Base-by-base conservation (phyloP, 2,797 vertebrate species). In the Euthynnus affinis region DNA sequence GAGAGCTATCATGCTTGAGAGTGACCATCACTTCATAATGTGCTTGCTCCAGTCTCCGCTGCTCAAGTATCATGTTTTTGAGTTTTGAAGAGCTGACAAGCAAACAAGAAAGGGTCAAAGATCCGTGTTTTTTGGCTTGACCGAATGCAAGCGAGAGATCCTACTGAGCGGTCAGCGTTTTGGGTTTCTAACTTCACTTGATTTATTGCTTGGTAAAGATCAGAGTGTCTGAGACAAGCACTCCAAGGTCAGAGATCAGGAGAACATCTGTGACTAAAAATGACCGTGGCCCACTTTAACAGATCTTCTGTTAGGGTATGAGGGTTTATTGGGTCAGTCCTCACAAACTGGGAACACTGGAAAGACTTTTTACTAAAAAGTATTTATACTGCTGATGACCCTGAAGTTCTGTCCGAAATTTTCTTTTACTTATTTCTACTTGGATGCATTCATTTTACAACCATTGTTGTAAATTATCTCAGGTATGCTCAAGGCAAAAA, bases 191-290 rank as follows among this genome's bases (percentile, higher is more conserved):
- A n/a, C 60, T 6, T 73, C 18, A 59, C 0, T 5, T 46, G 46
- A 82, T 75, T 84, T 75, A 80, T 51, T 20, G 27, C 27, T 25
- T 3, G 48, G 48, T 63, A 53, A 70, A 72, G 69, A 69, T 72
- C 65, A 20, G 27, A 48, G 61, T 25, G 34, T 32, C 23, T 58
- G 70, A 57, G 64, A 55, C 25, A 3, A 42, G 23, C 25, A 62
- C 27, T 57, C 62, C 1, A 7, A 72, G 65, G 72, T 85, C 85
- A 84, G 55, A 75, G 67, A 75, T 74, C 72, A 79, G 56, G 32
- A 17, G 74, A 76, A 75, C 70, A 71, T 74, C 72, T 84, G 62
- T 22, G 71, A 10, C 40, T 46, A 74, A 58, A 87, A 84, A 77
- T 55, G 70, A 55, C 60, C 1, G 1, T 65, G 82, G 76, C 82